Conservation (phyloP, 2,113 vertebrate species). For the Anoplopoma fimbria region DNA sequence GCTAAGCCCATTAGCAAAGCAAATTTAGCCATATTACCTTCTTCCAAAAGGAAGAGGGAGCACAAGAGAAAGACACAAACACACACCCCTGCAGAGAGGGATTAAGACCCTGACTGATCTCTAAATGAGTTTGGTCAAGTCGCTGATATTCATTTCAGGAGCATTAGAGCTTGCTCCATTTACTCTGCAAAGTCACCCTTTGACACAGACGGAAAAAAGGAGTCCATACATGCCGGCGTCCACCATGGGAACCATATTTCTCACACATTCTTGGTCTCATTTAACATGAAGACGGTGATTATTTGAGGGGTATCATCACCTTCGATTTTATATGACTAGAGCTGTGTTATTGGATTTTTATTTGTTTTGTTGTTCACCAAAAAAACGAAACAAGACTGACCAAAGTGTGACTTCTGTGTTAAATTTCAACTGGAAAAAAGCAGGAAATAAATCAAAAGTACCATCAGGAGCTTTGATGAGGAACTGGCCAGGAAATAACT, state of each 20-base stretch:
- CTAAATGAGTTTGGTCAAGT: constrained; percentile 87
- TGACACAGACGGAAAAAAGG: constrained; percentile 48
- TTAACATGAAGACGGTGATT: constrained; percentile 2
- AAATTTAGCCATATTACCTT: constrained; percentile 85
- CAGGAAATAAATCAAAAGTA: not conserved
- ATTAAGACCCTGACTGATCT: constrained; percentile 84
- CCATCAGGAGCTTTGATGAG: not conserved
- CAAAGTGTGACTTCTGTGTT: not conserved
- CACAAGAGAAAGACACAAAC: constrained; percentile 76
- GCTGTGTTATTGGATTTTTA: fast-evolving
- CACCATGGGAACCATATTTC: constrained; percentile 67
- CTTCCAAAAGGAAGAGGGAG: constrained; percentile 76
- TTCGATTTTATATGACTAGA: not conserved
- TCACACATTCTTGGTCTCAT: constrained; percentile 35
- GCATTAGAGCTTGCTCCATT: constrained; percentile 83
- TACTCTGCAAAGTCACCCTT: constrained; percentile 75
- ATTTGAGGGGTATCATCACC: not conserved
- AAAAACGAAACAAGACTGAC: not conserved
- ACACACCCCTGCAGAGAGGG: constrained; percentile 70
- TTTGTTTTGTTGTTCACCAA: not conserved
- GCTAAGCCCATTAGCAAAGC: constrained; percentile 86
- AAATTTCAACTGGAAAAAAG: not conserved
- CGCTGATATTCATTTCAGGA: constrained; percentile 85
- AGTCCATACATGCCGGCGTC: constrained; percentile 28
- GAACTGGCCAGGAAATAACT: not conserved